A percentile compares a stretch with the other conserved stretches of the same genome.
Evolutionary conservation across 2,797 vertebrate species (phyloP).

Genomic region (Pyrocephalus nanus): DNA sequence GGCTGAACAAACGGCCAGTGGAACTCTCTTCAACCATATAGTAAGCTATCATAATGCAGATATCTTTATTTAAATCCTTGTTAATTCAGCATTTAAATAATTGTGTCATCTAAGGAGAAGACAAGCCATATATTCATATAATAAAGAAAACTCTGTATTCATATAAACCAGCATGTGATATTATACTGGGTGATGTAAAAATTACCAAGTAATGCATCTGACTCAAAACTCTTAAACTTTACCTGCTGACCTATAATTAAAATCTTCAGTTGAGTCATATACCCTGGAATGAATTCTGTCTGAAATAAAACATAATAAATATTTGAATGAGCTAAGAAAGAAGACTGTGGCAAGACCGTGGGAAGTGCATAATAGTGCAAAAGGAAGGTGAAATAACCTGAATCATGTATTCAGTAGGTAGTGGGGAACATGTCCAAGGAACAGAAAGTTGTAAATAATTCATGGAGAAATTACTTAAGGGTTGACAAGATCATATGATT

Average conservation of each 20-base stretch:
- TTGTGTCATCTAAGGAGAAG: neutral
- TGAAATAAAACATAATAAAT: neutral
- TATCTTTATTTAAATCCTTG: neutral
- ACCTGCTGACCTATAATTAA: neutral
- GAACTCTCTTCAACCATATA: neutral
- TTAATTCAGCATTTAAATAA: neutral
- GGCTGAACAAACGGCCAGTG: neutral
- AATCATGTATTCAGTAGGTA: neutral
- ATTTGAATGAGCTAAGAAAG: neutral
- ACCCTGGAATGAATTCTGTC: neutral
- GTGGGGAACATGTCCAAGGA: neutral
- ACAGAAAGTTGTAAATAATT: constrained; percentile 33
- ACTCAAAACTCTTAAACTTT: neutral
- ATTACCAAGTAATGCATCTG: neutral
- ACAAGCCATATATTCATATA: neutral
- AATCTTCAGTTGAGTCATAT: neutral
- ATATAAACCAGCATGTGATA: neutral
- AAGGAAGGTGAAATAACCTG: neutral
- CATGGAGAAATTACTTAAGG: neutral
- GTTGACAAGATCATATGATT: neutral
- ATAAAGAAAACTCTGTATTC: neutral
- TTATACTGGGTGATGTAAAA: neutral
- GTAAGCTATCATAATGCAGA: neutral
- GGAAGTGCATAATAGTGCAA: neutral
- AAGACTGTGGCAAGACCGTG: neutral